Evolutionary conservation across 35 echinoderm and acorn worm species (phyloP).

Genomic region (Patiria miniata): DNA sequence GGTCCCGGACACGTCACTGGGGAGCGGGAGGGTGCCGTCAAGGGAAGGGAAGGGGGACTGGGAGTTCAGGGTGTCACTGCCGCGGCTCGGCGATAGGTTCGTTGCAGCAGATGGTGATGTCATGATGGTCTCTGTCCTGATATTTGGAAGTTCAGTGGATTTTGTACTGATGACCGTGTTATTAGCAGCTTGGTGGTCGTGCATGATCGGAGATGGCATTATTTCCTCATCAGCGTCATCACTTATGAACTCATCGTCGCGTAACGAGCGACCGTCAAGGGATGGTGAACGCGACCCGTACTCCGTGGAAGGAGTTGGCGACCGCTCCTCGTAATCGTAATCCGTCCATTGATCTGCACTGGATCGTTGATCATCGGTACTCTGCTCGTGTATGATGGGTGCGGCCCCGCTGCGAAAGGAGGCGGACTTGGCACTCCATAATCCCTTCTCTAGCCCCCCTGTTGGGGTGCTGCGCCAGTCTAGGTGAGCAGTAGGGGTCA

Average conservation of each 20-base stretch:
- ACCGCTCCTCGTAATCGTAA: not conserved
- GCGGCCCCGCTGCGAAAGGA: not conserved
- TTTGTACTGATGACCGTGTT: not conserved
- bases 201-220: conserved; percentile 6
- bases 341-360: not conserved
- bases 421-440: not conserved
- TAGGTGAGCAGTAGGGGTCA: conserved; percentile 81
- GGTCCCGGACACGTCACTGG: conserved; percentile 13
- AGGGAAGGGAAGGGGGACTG: conserved; percentile 17
- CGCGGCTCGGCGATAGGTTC: not conserved
- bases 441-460: conserved; percentile 17
- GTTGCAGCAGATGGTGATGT: not conserved
- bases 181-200: not conserved
- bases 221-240: not conserved
- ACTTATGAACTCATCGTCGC: not conserved
- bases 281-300: not conserved
- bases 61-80: conserved; percentile 8
- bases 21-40: conserved; percentile 13
- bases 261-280: not conserved
- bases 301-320: not conserved
- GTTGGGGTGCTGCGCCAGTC: conserved; percentile 43
- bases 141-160: not conserved
- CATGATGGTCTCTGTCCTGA: not conserved
- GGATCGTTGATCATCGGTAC: not conserved
- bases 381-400: not conserved